Conservation (phyloP, 2,113 vertebrate genomes). For the Colius striatus region DNA sequence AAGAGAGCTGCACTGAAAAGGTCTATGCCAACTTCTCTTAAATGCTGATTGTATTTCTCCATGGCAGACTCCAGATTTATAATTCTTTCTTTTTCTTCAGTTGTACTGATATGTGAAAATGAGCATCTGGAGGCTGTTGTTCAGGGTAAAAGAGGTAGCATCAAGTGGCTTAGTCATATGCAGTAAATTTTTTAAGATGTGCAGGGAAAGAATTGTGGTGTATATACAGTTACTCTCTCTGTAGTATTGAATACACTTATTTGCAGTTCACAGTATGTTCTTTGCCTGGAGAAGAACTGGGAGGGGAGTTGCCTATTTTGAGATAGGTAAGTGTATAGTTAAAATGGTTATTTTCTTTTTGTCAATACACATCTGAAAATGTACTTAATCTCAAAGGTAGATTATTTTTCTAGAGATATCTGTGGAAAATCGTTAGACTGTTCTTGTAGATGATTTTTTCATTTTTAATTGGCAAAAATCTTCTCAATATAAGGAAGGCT, state of each 20-base stretch:
- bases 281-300: not conserved
- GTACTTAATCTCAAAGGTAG: not conserved
- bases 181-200: conserved; percentile 4
- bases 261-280: conserved; percentile 15
- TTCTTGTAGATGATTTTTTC: not conserved
- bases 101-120: conserved; percentile 53
- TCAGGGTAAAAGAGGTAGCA: conserved; percentile 12
- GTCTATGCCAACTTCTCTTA: not conserved
- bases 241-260: not conserved
- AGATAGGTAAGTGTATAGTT: not conserved
- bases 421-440: not conserved
- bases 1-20: not conserved
- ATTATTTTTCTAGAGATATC: not conserved
- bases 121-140: conserved; percentile 39
- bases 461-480: not conserved
- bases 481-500: not conserved
- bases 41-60: not conserved
- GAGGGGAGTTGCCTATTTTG: not conserved
- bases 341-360: not conserved
- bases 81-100: not conserved
- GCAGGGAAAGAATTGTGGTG: conserved; percentile 4
- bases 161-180: conserved; percentile 35
- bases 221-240: not conserved
- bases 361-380: not conserved
- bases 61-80: not conserved